Evolutionary conservation across 2,888 invertebrate genomes (phyloP).

Genomic region (Drosophila atripex): DNA sequence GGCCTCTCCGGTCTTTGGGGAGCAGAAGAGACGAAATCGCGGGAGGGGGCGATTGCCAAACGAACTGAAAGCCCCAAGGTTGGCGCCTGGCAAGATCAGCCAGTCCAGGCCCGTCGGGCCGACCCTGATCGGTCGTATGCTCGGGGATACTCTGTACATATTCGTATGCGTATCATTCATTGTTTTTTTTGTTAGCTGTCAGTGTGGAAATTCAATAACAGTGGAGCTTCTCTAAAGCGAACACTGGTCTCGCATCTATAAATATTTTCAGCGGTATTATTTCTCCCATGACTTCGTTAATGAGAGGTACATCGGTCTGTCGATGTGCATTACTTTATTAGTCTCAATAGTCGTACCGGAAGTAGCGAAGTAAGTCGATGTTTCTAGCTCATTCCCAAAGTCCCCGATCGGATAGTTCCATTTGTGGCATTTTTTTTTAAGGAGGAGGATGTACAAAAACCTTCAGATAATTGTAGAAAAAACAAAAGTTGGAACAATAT

Average conservation of each 20-base stretch:
- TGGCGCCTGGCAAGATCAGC: constrained; percentile 68
- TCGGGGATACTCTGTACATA: constrained; percentile 12
- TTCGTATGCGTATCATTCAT: constrained; percentile 43
- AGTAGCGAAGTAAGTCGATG: too few species aligned
- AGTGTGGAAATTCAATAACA: constrained; percentile 32
- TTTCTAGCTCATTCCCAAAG: too few species aligned
- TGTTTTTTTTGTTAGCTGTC: constrained; percentile 35
- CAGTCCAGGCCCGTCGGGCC: constrained; percentile 17
- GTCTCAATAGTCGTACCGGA: too few species aligned
- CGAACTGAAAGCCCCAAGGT: constrained; percentile 35
- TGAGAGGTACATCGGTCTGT: too few species aligned
- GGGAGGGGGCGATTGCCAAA: constrained; percentile 5
- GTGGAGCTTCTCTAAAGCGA: constrained; percentile 14
- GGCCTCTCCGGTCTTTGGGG: constrained; percentile 8
- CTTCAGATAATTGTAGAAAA: too few species aligned
- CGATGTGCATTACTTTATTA: too few species aligned
- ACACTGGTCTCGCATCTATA: not conserved
- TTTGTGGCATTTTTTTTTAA: too few species aligned
- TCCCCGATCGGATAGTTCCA: too few species aligned
- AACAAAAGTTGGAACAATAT: too few species aligned
- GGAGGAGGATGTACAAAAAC: too few species aligned
- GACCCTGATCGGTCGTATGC: constrained; percentile 19
- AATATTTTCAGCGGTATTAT: too few species aligned
- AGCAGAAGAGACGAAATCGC: not conserved
- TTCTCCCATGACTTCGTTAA: too few species aligned